These are phyloP conservation scores for Myripristis jacobus DNA, from an alignment of 2,797 vertebrate species.

Conservation along the genomic window DNA sequence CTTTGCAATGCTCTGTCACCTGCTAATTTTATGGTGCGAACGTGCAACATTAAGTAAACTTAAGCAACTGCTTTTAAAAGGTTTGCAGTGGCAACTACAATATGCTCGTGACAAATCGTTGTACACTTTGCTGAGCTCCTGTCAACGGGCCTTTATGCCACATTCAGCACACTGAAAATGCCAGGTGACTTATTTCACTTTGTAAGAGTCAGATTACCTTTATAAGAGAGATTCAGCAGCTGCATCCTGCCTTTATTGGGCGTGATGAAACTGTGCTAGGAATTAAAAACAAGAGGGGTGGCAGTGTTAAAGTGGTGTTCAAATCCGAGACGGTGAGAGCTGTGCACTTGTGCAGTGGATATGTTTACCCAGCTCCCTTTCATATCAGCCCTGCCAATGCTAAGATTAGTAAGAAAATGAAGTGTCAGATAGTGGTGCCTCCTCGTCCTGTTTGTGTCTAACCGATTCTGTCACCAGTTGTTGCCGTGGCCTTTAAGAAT, in stretches of 20 bases:
- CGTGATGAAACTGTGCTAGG: neutral
- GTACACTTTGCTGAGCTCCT: neutral
- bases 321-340: slow-evolving; percentile 22
- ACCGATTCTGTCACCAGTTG: slow-evolving; percentile 1
- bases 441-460: slow-evolving; percentile 4
- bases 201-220: neutral
- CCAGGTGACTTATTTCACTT: slow-evolving; percentile 13
- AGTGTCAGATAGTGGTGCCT: neutral
- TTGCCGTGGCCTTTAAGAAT: slow-evolving; percentile 7
- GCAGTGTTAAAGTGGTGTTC: neutral
- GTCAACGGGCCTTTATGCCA: neutral
- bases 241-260: neutral
- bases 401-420: slow-evolving; percentile 8
- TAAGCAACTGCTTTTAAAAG: neutral
- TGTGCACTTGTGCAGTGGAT: slow-evolving; percentile 1
- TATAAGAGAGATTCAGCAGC: neutral
- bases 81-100: neutral
- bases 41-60: neutral
- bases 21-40: neutral
- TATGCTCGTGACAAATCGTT: neutral
- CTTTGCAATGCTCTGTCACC: slow-evolving; percentile 14
- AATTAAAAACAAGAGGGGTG: neutral
- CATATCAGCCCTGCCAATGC: slow-evolving; percentile 14
- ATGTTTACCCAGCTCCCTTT: slow-evolving; percentile 9
- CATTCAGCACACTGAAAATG: slow-evolving; percentile 8